Evolutionary conservation across 2,113 vertebrate genomes (phyloP).

Genomic region (Eulemur macaco): DNA sequence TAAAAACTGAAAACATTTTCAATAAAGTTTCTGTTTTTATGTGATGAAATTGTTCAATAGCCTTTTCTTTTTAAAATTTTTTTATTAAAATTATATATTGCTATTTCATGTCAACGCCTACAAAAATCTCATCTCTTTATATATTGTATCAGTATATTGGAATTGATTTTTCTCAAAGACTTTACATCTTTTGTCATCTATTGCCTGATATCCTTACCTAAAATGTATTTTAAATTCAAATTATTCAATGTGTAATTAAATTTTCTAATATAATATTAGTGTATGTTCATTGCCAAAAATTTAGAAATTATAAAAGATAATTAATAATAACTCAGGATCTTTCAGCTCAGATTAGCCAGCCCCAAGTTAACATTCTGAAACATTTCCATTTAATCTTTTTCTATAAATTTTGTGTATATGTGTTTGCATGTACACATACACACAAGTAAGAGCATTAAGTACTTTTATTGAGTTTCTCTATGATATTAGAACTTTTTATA

Average conservation of each 20-base stretch:
- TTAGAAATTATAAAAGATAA: neutral
- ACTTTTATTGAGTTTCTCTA: neutral
- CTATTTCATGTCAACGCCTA: neutral
- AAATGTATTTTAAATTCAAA: slow-evolving; percentile 30
- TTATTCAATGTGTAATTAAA: neutral
- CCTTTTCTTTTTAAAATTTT: neutral
- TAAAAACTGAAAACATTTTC: neutral
- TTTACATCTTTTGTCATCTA: neutral
- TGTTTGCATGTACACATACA: neutral
- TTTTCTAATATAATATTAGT: neutral
- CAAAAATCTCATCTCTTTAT: neutral
- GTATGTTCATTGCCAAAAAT: neutral
- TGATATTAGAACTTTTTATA: neutral
- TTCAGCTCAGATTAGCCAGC: neutral
- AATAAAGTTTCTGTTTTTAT: neutral
- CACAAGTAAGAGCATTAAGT: neutral
- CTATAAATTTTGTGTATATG: neutral
- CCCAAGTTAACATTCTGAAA: neutral
- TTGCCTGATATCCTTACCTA: neutral
- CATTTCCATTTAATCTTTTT: neutral
- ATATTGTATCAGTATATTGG: neutral
- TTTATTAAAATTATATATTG: neutral
- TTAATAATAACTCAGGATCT: neutral
- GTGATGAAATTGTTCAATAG: neutral
- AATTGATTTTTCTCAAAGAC: neutral